A percentile compares a stretch with the other conserved stretches of the same genome.
Conservation (phyloP, 1,140 invertebrate genomes). For the Eueides isabella region DNA sequence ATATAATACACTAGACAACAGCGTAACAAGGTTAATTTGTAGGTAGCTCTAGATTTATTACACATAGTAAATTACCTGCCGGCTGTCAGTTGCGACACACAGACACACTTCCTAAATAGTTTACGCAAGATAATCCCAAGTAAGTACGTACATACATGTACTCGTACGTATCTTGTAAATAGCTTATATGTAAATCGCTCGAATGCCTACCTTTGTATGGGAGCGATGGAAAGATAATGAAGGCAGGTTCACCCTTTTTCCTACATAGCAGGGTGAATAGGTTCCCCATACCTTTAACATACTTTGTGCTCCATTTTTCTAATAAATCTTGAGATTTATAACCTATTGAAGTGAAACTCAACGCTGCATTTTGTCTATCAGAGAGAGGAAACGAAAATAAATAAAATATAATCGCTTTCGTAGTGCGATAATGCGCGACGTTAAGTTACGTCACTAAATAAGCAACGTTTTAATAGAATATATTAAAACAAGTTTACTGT, state of each 20-base stretch:
- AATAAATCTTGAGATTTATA: background rate
- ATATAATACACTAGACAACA: slow-evolving; percentile 18
- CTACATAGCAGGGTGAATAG: background rate
- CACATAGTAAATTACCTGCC: slow-evolving; percentile 8
- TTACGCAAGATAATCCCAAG: slow-evolving; percentile 22
- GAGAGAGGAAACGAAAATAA: too few relatives aligned
- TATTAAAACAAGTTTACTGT: too few relatives aligned
- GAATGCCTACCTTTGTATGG: background rate
- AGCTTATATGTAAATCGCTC: slow-evolving; percentile 6
- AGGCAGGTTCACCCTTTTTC: background rate
- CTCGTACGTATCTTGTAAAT: slow-evolving; percentile 8
- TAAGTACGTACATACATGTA: slow-evolving; percentile 12
- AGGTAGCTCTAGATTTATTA: slow-evolving; percentile 17
- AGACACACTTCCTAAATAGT: slow-evolving; percentile 26
- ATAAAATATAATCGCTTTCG: too few relatives aligned
- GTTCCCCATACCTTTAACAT: too few relatives aligned
- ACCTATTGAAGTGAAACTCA: background rate
- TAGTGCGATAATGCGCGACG: too few relatives aligned
- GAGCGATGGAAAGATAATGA: background rate
- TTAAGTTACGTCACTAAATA: too few relatives aligned
- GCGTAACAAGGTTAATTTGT: slow-evolving; percentile 22
- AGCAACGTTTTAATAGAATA: too few relatives aligned
- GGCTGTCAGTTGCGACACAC: slow-evolving; percentile 21
- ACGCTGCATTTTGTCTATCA: too few relatives aligned
- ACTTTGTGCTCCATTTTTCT: background rate